phyloP scores from a whole-genome alignment of 2,797 vertebrate genomes.

The Mormyrops boulengeri region DNA sequence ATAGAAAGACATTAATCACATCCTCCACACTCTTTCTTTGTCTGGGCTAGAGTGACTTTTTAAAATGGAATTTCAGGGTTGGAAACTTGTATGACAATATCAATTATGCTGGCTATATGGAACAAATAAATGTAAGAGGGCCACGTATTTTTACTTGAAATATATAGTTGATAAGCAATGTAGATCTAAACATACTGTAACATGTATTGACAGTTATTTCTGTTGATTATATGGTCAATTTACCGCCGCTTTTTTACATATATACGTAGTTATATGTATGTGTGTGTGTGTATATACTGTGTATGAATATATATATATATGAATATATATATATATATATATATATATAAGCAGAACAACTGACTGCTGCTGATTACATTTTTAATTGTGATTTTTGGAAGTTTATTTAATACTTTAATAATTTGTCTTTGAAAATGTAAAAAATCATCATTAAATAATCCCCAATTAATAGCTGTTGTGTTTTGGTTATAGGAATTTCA shows the following conservation, averaged over 20 bases:
- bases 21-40: background rate
- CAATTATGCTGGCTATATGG: slow-evolving; percentile 35
- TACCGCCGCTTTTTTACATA: background rate
- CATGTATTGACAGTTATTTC: background rate
- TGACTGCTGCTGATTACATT: background rate
- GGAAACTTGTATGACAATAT: slow-evolving; percentile 30
- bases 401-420: background rate
- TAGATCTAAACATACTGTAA: background rate
- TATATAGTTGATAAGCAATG: background rate
- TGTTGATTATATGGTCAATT: background rate
- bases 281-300: background rate
- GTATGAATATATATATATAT: no score
- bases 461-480: background rate
- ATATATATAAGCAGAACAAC: background rate
- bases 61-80: slow-evolving; percentile 28
- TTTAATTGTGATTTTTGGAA: background rate
- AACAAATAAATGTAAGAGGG: slow-evolving; percentile 6
- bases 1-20: slow-evolving; percentile 9
- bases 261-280: background rate
- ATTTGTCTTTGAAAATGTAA: no score
- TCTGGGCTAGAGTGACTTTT: slow-evolving; percentile 22
- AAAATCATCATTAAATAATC: background rate
- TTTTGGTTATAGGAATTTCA: background rate
- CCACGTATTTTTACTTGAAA: background rate
- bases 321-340: no score